Evolutionary conservation across 1,140 invertebrate species (phyloP).

Genomic region (Drosophila littoralis): DNA sequence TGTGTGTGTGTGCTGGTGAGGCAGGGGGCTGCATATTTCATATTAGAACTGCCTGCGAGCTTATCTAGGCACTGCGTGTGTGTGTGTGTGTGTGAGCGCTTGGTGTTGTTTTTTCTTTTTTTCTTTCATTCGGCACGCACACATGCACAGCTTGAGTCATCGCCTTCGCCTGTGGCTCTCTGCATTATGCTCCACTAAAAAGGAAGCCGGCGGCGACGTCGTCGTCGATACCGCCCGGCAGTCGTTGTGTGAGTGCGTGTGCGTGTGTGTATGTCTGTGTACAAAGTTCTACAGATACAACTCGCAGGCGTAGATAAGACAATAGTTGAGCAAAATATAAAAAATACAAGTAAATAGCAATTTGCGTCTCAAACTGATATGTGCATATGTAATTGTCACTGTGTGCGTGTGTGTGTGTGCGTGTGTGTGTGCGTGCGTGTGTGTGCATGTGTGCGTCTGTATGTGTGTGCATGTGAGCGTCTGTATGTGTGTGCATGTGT

Average conservation of each 20-base stretch:
- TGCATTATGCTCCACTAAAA: slow-evolving; percentile 28
- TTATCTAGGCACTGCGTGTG: slow-evolving; percentile 41
- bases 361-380: slow-evolving; percentile 34
- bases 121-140: slow-evolving; percentile 43
- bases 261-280: slow-evolving; percentile 26
- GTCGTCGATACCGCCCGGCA: slow-evolving; percentile 13
- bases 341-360: slow-evolving; percentile 37
- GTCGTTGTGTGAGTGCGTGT: slow-evolving; percentile 8
- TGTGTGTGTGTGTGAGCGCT: slow-evolving; percentile 16
- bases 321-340: slow-evolving; percentile 33
- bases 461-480: not conserved
- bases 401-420: slow-evolving; percentile 3
- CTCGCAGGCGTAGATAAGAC: slow-evolving; percentile 42
- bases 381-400: not conserved
- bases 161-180: slow-evolving; percentile 18
- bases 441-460: slow-evolving; percentile 13
- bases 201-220: slow-evolving; percentile 23
- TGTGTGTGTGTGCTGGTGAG: slow-evolving; percentile 28
- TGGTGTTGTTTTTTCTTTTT: slow-evolving; percentile 35
- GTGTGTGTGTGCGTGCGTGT: not conserved
- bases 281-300: slow-evolving; percentile 48
- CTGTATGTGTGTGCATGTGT: slow-evolving; percentile 10
- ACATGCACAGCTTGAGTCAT: slow-evolving; percentile 52
- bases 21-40: slow-evolving; percentile 43
- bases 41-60: slow-evolving; percentile 49